phyloP scores from a whole-genome alignment of 2,888 invertebrate genomes.

The Trichogramma dendrolimi region DNA sequence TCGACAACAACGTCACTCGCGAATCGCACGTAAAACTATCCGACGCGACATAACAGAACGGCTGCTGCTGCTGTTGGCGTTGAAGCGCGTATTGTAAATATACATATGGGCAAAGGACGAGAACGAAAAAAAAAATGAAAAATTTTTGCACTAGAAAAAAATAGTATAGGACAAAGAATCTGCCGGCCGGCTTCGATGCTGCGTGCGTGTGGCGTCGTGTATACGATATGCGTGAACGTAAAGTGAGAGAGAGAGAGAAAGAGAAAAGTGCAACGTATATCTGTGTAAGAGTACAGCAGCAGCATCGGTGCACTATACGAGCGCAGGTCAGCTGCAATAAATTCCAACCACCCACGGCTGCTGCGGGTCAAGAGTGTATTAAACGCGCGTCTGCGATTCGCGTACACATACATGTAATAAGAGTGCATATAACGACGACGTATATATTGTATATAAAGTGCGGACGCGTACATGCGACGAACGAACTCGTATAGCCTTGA shows the following conservation, averaged over 20 bases:
- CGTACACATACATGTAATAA: too few species aligned
- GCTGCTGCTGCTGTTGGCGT: too few species aligned
- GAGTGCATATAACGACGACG: too few species aligned
- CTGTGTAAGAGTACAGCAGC: background rate
- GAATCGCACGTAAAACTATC: constrained; percentile 3
- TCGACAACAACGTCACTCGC: too few species aligned
- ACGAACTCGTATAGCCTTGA: constrained; percentile 17
- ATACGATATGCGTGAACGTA: background rate
- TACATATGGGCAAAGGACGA: background rate
- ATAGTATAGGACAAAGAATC: constrained; percentile 5
- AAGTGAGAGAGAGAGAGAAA: background rate
- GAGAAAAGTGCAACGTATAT: constrained; percentile 8
- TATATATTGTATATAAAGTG: too few species aligned
- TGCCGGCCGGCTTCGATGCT: too few species aligned
- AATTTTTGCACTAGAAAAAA: background rate
- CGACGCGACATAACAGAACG: background rate
- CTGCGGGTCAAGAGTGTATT: too few species aligned
- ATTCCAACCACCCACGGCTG: constrained; percentile 14
- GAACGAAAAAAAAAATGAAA: background rate
- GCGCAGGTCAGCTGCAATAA: constrained; percentile 17
- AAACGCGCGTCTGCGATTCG: too few species aligned
- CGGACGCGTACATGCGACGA: too few species aligned
- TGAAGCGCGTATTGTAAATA: too few species aligned
- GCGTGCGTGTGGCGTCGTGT: background rate
- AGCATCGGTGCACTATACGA: background rate